Evolutionary conservation across 2,888 invertebrate species (phyloP), one percentile per base, ranked within the genome.

Genomic region (Seira sanloemensis): DNA sequence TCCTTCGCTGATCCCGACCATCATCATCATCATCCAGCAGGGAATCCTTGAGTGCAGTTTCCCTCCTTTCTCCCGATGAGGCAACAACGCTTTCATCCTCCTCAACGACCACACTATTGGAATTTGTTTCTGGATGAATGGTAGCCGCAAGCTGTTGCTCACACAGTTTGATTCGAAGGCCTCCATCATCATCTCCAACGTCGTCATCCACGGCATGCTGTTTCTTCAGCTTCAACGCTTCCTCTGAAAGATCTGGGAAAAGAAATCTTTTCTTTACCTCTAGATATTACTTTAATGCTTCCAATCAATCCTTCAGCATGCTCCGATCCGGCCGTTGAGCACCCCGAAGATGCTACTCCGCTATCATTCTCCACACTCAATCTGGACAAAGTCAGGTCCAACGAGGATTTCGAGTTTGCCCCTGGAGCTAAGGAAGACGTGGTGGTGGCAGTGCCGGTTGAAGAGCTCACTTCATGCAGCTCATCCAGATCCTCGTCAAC

Each of bases 121-220:
- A 78, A 27, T 69, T 78, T 65, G 27, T 65, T 65, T 78, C 78
- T 54, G 78, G 66, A 72, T 78, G 78, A 72, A 78, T 78, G 62
- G 25, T 73, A 50, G 72, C 78, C 72, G 66, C 72, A 78, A 78
- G 78, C 72, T 78, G 78, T 50, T 72, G 78, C 65, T 78, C 65
- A 21, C 72, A 68, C 72, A 71, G 66, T 71, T 78, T 78, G 46
- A 12, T 9, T 9, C 46, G 46, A 12, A 46, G 46, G 9, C 12
- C 46, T 46, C 46, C 46, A 46, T 46, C 46, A 46, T 68, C 26
- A 68, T 68, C 26, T 12, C 46, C 68, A 7, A 27, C 68, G 9
- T 80, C 80, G 50, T 80, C 74, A 68, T 74, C 74, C 46, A 80
- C 25, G 0, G 73, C 74, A 58, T 80, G 80, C 58, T 72, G 78